phyloP scores from a whole-genome alignment of 2,797 vertebrate species.

The Clarias pachynema region DNA sequence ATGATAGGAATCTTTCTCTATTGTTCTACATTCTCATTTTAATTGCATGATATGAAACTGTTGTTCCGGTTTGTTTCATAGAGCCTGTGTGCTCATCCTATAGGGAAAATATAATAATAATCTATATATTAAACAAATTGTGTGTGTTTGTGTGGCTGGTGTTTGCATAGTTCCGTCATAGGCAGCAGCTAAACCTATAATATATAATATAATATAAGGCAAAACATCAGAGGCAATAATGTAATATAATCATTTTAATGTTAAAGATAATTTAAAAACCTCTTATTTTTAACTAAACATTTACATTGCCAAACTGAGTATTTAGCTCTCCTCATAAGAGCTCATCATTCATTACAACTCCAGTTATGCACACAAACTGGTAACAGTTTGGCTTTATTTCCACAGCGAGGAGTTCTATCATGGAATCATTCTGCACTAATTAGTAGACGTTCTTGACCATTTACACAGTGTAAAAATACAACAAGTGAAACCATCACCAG shows the following conservation, averaged over 20 bases:
- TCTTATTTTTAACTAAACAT: not conserved
- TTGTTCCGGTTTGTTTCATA: not conserved
- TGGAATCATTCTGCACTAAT: not conserved
- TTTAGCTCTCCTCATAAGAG: not conserved
- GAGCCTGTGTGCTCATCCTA: too few species aligned
- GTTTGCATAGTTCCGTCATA: too few species aligned
- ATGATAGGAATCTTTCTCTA: not conserved
- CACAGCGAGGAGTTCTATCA: not conserved
- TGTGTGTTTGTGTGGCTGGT: too few species aligned
- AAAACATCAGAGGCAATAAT: not conserved
- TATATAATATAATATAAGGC: too few species aligned
- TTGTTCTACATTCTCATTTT: not conserved
- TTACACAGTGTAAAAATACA: not conserved
- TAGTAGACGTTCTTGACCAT: not conserved
- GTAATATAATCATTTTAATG: not conserved
- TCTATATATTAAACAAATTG: too few species aligned
- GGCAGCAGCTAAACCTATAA: too few species aligned
- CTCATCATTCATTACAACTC: not conserved
- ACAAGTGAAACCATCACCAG: not conserved
- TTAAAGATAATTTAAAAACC: not conserved
- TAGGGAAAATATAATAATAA: too few species aligned
- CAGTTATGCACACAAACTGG: not conserved
- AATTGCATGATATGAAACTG: not conserved
- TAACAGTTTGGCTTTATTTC: not conserved
- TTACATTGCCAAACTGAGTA: not conserved